Evolutionary conservation across 2,113 vertebrate species (phyloP).

Genomic region (Budorcas taxicolor): DNA sequence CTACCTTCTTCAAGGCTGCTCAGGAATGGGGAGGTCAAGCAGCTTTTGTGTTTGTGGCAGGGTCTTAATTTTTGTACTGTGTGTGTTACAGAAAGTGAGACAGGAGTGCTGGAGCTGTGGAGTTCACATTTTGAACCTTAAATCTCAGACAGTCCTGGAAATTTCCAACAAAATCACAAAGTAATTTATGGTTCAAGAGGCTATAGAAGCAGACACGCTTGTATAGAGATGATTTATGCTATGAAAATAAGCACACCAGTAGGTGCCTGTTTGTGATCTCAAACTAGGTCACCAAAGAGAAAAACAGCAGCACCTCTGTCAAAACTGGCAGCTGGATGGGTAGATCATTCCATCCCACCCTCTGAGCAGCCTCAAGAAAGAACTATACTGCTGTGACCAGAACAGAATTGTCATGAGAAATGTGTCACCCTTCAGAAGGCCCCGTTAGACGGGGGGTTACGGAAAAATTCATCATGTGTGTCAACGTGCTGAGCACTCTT

Average conservation of each 20-base stretch:
- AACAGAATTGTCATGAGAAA: not conserved
- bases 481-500: not conserved
- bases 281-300: not conserved
- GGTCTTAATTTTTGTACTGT: not conserved
- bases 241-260: not conserved
- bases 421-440: not conserved
- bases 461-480: not conserved
- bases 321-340: not conserved
- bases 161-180: not conserved
- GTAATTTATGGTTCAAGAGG: not conserved
- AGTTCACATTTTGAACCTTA: not conserved
- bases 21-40: not conserved
- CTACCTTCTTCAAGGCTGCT: not conserved
- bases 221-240: not conserved
- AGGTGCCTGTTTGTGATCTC: not conserved
- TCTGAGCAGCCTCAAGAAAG: not conserved
- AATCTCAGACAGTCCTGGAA: not conserved
- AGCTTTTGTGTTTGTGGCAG: not conserved
- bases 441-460: not conserved
- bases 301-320: not conserved
- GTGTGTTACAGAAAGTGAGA: not conserved
- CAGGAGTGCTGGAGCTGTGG: not conserved
- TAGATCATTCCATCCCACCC: not conserved
- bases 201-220: not conserved
- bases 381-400: not conserved